Conservation (phyloP, 2,888 invertebrate species). For the Nebria brevicollis region DNA sequence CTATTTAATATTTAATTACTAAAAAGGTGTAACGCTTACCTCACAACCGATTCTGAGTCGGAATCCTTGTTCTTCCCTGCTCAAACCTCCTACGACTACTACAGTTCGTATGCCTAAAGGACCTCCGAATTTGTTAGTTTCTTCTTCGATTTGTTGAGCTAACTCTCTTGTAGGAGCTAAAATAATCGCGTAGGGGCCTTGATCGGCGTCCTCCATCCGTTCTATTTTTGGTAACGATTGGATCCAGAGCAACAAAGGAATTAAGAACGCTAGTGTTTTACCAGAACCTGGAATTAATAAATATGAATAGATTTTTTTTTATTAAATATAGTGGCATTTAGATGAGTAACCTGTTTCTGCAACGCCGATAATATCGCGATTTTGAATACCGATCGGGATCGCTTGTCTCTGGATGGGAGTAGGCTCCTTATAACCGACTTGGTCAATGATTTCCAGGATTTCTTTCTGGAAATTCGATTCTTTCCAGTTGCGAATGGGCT, state of each 20-base stretch:
- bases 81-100: constrained; percentile 97
- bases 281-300: constrained; percentile 70
- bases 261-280: constrained; percentile 97
- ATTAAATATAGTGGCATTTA: background rate
- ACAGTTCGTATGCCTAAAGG: constrained; percentile 93
- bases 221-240: constrained; percentile 97
- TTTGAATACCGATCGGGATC: constrained; percentile 96
- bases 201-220: constrained; percentile 87
- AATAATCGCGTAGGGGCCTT: constrained; percentile 99
- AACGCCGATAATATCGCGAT: constrained; percentile 97
- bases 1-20: background rate
- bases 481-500: constrained; percentile 94
- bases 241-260: constrained; percentile 97
- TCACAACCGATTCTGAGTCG: constrained; percentile 96
- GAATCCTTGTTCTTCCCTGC: constrained; percentile 98
- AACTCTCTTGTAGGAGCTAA: constrained; percentile 99
- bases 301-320: background rate
- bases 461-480: constrained; percentile 92
- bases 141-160: constrained; percentile 99
- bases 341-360: constrained; percentile 90
- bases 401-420: constrained; percentile 99
- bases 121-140: constrained; percentile 96
- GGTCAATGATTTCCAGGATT: constrained; percentile 91
- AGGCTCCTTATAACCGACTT: constrained; percentile 96
- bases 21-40: constrained; percentile 59